Conservation (phyloP, 2,113 vertebrate genomes). For the Pterocles burchelli region DNA sequence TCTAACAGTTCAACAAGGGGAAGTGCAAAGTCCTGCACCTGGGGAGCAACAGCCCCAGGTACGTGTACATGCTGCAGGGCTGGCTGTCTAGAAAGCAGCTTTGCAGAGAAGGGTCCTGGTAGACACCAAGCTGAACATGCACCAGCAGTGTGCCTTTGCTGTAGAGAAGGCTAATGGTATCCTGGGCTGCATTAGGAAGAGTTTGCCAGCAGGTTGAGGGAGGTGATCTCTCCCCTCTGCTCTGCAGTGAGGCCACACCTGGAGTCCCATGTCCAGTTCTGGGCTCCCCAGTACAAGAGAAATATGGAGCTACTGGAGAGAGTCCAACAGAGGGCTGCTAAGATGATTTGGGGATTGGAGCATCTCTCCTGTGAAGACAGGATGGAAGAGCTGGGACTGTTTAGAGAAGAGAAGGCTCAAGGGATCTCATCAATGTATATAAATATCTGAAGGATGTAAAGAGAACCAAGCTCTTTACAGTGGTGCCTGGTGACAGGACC, state of each 20-base stretch:
- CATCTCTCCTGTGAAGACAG: background rate
- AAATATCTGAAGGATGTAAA: background rate
- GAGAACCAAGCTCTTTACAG: background rate
- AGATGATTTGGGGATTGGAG: background rate
- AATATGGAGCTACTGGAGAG: background rate
- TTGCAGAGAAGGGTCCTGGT: background rate
- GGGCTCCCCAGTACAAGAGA: background rate
- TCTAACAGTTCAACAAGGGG: background rate
- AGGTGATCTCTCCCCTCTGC: background rate
- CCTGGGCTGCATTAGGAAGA: background rate
- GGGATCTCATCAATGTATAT: background rate
- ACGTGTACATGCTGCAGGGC: rapidly evolving
- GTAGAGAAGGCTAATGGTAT: background rate
- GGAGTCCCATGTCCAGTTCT: background rate
- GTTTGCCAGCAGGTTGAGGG: background rate
- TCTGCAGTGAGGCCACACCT: background rate
- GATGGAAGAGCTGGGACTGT: background rate
- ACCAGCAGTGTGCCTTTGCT: background rate
- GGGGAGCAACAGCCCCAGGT: background rate
- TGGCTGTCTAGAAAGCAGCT: background rate
- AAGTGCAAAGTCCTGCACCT: background rate
- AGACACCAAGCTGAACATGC: background rate
- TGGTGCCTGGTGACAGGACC: background rate
- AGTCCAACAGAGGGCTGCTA: rapidly evolving
- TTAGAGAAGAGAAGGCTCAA: background rate